Evolutionary conservation across 2,113 vertebrate genomes (phyloP).

Genomic region (Tenrec ecaudatus): DNA sequence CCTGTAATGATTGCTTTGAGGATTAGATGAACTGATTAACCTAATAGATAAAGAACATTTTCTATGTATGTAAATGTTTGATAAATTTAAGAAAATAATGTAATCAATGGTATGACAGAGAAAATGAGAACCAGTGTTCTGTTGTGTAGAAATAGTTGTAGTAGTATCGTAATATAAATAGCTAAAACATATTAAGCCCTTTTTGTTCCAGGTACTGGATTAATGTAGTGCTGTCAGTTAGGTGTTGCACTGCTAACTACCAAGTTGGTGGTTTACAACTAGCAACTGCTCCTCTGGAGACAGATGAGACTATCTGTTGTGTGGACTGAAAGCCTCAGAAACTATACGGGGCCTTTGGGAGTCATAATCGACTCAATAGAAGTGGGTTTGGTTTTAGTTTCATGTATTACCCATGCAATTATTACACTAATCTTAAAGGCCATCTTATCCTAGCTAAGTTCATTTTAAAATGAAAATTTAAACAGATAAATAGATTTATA

Average conservation of each 20-base stretch:
- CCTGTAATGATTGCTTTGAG: background rate
- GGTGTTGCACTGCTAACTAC: no score
- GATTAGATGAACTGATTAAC: constrained; percentile 20
- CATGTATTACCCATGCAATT: background rate
- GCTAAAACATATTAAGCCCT: background rate
- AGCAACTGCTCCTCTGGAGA: no score
- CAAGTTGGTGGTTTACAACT: no score
- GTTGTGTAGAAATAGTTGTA: background rate
- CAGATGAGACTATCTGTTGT: no score
- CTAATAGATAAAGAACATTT: background rate
- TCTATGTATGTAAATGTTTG: background rate
- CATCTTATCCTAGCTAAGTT: background rate
- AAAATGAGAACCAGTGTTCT: constrained; percentile 11
- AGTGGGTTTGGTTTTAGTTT: no score
- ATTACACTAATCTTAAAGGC: background rate
- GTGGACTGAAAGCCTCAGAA: no score
- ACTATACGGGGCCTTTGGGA: no score
- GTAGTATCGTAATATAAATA: background rate
- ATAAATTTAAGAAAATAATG: background rate
- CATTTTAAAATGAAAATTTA: background rate
- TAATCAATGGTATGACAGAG: background rate
- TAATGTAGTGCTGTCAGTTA: background rate
- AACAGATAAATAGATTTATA: background rate
- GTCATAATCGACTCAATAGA: no score
- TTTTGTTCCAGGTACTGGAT: background rate